Percentiles rank a stretch among this genome's conserved stretches.
Evolutionary conservation across 2,113 vertebrate genomes (phyloP).

Genomic region (Fulmarus glacialis): DNA sequence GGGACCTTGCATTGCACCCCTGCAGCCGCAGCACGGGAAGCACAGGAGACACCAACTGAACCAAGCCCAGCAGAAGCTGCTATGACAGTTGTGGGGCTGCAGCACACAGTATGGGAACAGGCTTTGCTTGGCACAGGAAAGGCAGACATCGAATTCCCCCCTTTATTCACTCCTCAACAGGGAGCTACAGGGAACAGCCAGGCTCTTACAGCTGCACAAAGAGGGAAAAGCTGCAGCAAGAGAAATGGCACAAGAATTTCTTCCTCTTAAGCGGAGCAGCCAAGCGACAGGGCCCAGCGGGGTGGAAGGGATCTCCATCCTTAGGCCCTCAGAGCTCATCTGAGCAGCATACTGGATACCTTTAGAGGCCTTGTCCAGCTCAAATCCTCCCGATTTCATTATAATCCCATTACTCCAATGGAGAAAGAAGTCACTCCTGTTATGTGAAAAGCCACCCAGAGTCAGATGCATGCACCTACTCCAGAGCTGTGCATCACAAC

Average conservation of each 20-base stretch:
- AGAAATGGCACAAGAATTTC: not conserved
- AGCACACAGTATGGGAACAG: not conserved
- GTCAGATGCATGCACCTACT: not conserved
- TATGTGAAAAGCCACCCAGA: not conserved
- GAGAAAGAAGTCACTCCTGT: not conserved
- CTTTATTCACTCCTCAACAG: not conserved
- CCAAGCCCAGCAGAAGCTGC: not conserved
- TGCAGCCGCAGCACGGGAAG: not conserved
- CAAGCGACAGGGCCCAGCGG: not conserved
- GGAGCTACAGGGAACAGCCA: not conserved
- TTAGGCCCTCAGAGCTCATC: not conserved
- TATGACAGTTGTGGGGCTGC: not conserved
- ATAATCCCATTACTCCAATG: not conserved
- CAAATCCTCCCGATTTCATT: not conserved
- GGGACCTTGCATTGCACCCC: fast-evolving
- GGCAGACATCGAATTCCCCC: not conserved
- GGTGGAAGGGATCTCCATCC: not conserved
- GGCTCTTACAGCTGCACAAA: not conserved
- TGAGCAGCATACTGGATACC: not conserved
- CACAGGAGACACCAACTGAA: not conserved
- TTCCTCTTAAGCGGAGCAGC: not conserved
- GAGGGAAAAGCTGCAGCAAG: not conserved
- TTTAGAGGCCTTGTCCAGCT: not conserved
- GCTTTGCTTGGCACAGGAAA: not conserved
- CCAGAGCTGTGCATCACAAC: not conserved